Conservation (phyloP, 1,140 invertebrate genomes). For the Calephelis virginiensis region DNA sequence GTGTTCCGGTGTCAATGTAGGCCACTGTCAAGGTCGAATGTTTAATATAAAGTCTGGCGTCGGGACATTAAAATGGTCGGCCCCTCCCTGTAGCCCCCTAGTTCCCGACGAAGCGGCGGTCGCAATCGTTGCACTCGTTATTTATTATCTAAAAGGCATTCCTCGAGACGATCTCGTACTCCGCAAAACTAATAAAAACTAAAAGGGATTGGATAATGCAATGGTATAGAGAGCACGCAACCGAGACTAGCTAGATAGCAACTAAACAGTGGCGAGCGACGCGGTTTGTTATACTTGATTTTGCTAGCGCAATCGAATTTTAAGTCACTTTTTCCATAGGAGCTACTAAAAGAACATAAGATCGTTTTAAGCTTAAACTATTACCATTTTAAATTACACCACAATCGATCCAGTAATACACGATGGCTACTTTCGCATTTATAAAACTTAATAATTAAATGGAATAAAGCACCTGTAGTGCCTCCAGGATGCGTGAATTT, state of each 20-base stretch:
- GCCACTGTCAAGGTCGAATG: slow-evolving; percentile 77
- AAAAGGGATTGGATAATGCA: neutral
- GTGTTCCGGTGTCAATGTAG: slow-evolving; percentile 73
- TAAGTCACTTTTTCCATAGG: too few relatives aligned
- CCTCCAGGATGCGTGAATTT: too few relatives aligned
- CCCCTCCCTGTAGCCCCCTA: slow-evolving; percentile 64
- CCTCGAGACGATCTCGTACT: slow-evolving; percentile 39
- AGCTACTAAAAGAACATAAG: too few relatives aligned
- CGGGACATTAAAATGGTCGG: slow-evolving; percentile 77
- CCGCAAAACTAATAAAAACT: slow-evolving; percentile 19
- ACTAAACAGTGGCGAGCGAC: too few relatives aligned
- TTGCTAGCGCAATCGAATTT: too few relatives aligned
- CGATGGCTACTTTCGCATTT: too few relatives aligned
- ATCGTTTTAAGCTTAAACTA: too few relatives aligned
- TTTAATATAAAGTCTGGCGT: slow-evolving; percentile 78
- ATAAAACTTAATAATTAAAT: too few relatives aligned
- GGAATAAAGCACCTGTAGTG: too few relatives aligned
- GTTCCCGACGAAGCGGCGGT: slow-evolving; percentile 53
- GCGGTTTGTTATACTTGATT: too few relatives aligned
- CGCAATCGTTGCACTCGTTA: slow-evolving; percentile 77
- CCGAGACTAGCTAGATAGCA: neutral
- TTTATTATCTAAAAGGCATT: slow-evolving; percentile 72
- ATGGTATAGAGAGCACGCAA: neutral
- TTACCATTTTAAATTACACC: too few relatives aligned
- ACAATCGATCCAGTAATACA: too few relatives aligned